Evolutionary conservation across 2,797 vertebrate genomes (phyloP), one percentile per base, ranked within the genome.

Genomic region (Muscicapa comitata): DNA sequence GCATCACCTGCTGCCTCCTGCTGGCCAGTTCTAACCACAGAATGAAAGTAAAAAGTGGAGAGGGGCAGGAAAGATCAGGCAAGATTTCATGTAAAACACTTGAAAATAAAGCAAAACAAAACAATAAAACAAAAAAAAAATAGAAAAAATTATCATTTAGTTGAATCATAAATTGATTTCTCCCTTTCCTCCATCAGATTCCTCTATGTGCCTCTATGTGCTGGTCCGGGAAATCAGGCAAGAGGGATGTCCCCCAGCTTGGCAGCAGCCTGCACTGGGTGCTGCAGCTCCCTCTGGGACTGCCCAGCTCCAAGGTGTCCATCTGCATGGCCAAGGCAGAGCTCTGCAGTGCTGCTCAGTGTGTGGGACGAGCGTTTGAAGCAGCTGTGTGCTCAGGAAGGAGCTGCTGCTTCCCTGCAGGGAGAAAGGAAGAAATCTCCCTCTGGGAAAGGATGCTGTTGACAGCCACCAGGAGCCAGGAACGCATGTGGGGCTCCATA

Each of bases 291-390:
- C 24, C 54, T 53, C 17, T 0, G 8, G 54, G 16, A n/a, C 33
- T 50, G 47, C 38, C 37, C 38, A 61, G 47, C 65, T 58, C 55
- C 76, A 62, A 7, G 16, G 20, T 11, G 18, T 50, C 55, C n/a
- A 1, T 25, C 58, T 9, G 3, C 1, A 7, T 4, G 37, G 74
- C 53, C 2, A 1, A 37, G 53, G 16, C 74, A 75, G 66, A 75
- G 54, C 47, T 79, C 82, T 79, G 58, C 71, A 68, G 54, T 1
- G 1, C 35, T 53, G 67, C 61, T 91, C 3, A 1, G 17, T 1
- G 0, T 0, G 2, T 62, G 76, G 68, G 37, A 51, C 0, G 0
- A 6, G 15, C 29, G 24, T 35, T 31, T 59, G 88, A 80, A 67
- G 76, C 3, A 10, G 26, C 43, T 19, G 24, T 31, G 62, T 73